Percentiles rank a stretch among this genome's conserved stretches.
These are phyloP conservation scores for Pseudococcus longispinus DNA, from an alignment of 2,888 invertebrate species.

Conservation along the genomic window DNA sequence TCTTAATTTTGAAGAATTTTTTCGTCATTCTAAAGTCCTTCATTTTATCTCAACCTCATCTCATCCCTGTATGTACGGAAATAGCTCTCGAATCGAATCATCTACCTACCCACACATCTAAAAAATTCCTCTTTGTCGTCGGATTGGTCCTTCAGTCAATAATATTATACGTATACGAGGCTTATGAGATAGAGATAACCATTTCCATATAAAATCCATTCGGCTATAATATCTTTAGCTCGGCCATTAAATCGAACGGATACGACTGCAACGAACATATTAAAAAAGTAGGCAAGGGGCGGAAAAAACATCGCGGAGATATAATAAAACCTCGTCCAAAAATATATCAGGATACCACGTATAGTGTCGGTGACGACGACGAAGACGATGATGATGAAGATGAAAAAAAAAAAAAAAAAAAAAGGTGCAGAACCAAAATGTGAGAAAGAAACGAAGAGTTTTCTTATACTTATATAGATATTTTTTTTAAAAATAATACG, in stretches of 20 bases:
- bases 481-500: neutral
- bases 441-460: neutral
- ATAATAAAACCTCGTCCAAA: neutral
- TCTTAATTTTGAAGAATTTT: neutral
- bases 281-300: neutral
- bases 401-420: neutral
- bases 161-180: neutral
- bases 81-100: no score
- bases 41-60: neutral
- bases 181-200: neutral
- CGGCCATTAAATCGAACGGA: constrained; percentile 12
- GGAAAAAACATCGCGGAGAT: neutral
- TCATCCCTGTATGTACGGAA: neutral
- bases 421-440: neutral
- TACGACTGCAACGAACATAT: constrained; percentile 16
- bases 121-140: neutral
- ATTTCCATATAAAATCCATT: constrained; percentile 31
- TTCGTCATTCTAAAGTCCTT: neutral
- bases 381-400: neutral
- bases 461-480: neutral
- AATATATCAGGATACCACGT: neutral
- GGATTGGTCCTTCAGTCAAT: neutral
- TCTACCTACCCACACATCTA: neutral
- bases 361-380: neutral
- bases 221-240: constrained; percentile 15